Evolutionary conservation across 2,888 invertebrate genomes (phyloP), one percentile per base, ranked within the genome.

Genomic region (Julus scanicus): DNA sequence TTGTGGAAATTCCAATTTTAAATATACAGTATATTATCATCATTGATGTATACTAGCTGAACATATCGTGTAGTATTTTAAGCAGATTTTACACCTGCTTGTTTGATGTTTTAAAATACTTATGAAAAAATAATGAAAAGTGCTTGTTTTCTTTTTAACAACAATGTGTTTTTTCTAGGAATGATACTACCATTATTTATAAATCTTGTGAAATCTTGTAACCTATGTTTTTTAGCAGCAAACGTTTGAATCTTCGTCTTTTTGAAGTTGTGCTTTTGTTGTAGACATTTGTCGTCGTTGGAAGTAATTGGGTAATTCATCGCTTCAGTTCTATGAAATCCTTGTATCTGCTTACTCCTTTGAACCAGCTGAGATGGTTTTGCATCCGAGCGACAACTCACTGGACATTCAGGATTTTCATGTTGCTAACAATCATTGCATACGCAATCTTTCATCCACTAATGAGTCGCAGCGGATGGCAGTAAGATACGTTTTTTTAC

Each of bases 221-320:
- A 29, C 29, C 0, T 29, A 29, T 29, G 1, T 29, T 29, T 29
- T 29, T 1, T 29, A 29, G 29, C 29, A 29, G 29, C 29, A 29
- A 29, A 29, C 29, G 29, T 29, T 29, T 29, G 1, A 29, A 29
- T 29, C 29, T 29, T 29, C 29, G 0, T 29, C 29, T 29, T 29
- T 29, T 29, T 29, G 29, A 29, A 84, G n/a, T 37, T 29, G 44
- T 44, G 8, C 44, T 44, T 44, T 20, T 80, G 20, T 8, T 80
- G 5, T 29, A 20, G 29, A 80, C 80, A 80, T 80, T 20, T 80
- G 80, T 29, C 20, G 8, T 29, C 29, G 29, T 29, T 29, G n/a
- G 80, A 9, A 48, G n/a, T 37, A 29, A 84, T 2, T 88, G 88
- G 88, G 84, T 71, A 3, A 88, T 88, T n/a, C 84, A 88, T 37